phyloP scores from a whole-genome alignment of 1,140 invertebrate species.

The Anagrus nilaparvatae region DNA sequence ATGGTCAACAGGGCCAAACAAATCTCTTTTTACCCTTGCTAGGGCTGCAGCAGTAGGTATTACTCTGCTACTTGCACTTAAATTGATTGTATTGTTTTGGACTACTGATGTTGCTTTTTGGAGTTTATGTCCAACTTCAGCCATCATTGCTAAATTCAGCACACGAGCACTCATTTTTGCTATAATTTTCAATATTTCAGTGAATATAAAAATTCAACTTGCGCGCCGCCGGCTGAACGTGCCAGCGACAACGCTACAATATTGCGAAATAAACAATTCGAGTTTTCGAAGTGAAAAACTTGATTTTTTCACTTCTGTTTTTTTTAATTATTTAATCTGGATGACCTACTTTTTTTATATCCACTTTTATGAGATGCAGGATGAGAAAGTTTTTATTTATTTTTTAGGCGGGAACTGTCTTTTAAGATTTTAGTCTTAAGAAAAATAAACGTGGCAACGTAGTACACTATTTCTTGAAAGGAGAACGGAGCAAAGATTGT shows the following conservation, averaged over 20 bases:
- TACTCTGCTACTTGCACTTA: conserved; percentile 15
- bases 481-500: conserved; percentile 13
- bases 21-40: conserved; percentile 37
- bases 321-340: no score
- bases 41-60: conserved; percentile 31
- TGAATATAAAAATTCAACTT: no score
- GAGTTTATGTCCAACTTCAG: conserved; percentile 36
- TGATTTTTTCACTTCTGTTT: no score
- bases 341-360: no score
- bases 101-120: conserved; percentile 10
- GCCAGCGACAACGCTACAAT: background rate
- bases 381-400: no score
- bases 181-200: no score
- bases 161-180: conserved; percentile 43
- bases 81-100: background rate
- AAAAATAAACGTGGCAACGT: conserved; percentile 27
- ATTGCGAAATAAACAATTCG: conserved; percentile 20
- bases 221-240: background rate
- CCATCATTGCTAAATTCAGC: conserved; percentile 42
- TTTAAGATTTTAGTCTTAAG: no score
- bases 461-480: conserved; percentile 26
- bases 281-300: no score
- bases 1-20: conserved; percentile 47
- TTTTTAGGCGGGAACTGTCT: no score
- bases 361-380: no score